phyloP scores from a whole-genome alignment of 2,888 invertebrate genomes.

The Leptogaster cylindrica region DNA sequence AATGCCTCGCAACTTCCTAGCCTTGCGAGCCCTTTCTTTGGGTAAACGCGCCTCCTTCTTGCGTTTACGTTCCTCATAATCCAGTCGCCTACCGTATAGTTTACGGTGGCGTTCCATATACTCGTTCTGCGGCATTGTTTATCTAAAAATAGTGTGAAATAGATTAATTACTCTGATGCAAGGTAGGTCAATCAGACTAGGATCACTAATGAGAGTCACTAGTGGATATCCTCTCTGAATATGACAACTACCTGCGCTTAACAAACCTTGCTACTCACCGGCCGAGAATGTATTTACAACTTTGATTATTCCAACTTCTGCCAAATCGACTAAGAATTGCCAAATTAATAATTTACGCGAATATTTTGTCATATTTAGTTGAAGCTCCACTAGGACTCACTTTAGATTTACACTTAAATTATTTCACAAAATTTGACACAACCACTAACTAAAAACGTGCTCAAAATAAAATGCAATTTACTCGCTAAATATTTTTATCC shows the following conservation, averaged over 20 bases:
- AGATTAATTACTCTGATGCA: background rate
- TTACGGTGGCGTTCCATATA: conserved; percentile 98
- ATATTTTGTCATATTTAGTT: conserved; percentile 16
- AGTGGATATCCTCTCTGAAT: conserved; percentile 33
- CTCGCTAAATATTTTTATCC: no score
- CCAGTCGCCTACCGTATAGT: conserved; percentile 92
- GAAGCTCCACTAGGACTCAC: conserved; percentile 7
- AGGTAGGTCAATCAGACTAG: conserved; percentile 9
- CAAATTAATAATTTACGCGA: background rate
- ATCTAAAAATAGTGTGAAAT: conserved; percentile 9
- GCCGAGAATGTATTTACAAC: background rate
- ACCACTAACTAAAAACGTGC: no score
- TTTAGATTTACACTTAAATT: no score
- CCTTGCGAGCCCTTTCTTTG: conserved; percentile 88
- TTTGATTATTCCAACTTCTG: no score
- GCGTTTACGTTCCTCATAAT: conserved; percentile 95
- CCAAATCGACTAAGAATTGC: no score
- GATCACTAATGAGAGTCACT: conserved; percentile 18
- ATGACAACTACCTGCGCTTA: conserved; percentile 21
- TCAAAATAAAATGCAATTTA: background rate
- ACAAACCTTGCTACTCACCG: conserved; percentile 18
- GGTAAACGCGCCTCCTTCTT: conserved; percentile 95
- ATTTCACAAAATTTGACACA: no score
- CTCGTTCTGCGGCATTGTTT: conserved; percentile 96
- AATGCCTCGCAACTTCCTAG: conserved; percentile 89